A percentile compares a stretch with the other conserved stretches of the same genome.
These are phyloP conservation scores for Crypturellus tataupa DNA, from an alignment of 2,797 vertebrate genomes.

Conservation along the genomic window DNA sequence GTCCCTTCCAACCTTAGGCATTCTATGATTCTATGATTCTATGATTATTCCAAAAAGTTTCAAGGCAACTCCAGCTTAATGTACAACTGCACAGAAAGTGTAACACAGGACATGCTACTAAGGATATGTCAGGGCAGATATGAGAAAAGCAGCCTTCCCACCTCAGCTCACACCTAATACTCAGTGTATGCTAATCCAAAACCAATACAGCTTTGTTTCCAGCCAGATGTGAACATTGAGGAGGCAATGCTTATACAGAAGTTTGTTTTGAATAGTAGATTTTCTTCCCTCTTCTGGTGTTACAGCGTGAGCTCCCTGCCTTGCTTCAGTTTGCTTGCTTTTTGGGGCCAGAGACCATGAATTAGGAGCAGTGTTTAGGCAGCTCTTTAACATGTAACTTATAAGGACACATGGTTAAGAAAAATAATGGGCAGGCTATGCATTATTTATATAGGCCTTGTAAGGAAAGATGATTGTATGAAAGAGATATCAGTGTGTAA, in stretches of 20 bases:
- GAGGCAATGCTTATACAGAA: fast-evolving
- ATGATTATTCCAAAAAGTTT: neutral
- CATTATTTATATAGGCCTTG: neutral
- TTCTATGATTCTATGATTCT: too few relatives aligned
- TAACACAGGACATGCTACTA: neutral
- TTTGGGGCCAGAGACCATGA: neutral
- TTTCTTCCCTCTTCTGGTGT: neutral
- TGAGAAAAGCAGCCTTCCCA: neutral
- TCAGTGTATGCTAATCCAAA: neutral
- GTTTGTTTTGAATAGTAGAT: neutral
- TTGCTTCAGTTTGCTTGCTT: neutral
- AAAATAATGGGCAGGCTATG: neutral
- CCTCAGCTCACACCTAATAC: neutral
- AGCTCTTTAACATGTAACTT: neutral
- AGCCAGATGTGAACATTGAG: neutral
- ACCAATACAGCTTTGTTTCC: neutral
- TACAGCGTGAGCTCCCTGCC: neutral
- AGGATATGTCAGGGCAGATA: neutral
- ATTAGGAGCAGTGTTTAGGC: neutral
- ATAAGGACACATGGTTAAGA: neutral
- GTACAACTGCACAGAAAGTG: neutral
- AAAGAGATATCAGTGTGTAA: neutral
- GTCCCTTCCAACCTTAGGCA: too few relatives aligned
- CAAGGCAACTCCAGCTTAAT: neutral
- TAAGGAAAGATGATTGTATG: neutral